Evolutionary conservation across 2,113 vertebrate genomes (phyloP).

Genomic region (Pseudonaja textilis): DNA sequence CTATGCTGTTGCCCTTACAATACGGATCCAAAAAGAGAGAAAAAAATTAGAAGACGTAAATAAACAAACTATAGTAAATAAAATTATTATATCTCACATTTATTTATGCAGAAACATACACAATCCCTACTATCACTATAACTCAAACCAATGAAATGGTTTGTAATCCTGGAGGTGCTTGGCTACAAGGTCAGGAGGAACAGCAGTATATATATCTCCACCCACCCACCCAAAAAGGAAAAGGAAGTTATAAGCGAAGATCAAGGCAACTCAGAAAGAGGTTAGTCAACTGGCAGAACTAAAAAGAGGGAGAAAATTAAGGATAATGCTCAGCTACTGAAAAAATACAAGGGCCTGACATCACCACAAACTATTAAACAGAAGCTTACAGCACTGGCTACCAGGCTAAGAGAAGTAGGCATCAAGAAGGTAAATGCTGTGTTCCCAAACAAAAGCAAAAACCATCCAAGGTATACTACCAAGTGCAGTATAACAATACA

Average conservation of each 20-base stretch:
- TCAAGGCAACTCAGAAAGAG: no score
- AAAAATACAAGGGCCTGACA: background rate
- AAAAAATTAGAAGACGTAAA: background rate
- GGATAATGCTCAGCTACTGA: no score
- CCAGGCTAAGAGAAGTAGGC: background rate
- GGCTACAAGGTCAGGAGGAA: background rate
- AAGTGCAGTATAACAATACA: background rate
- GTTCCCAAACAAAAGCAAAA: background rate
- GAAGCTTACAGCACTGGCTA: background rate
- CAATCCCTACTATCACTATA: background rate
- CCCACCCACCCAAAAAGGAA: no score
- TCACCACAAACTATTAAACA: background rate
- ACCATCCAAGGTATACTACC: background rate
- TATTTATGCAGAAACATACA: background rate
- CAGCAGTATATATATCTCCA: background rate
- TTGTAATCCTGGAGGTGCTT: background rate
- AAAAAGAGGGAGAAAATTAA: no score
- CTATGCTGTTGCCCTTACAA: background rate
- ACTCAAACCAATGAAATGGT: background rate
- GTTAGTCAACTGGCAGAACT: no score
- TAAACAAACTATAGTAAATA: background rate
- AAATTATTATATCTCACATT: background rate
- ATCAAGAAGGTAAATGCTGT: background rate
- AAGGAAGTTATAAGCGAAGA: no score
- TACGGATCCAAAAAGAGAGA: background rate